These are phyloP conservation scores for Heterodera schachtii DNA, from an alignment of 1,140 invertebrate species.

Conservation along the genomic window DNA sequence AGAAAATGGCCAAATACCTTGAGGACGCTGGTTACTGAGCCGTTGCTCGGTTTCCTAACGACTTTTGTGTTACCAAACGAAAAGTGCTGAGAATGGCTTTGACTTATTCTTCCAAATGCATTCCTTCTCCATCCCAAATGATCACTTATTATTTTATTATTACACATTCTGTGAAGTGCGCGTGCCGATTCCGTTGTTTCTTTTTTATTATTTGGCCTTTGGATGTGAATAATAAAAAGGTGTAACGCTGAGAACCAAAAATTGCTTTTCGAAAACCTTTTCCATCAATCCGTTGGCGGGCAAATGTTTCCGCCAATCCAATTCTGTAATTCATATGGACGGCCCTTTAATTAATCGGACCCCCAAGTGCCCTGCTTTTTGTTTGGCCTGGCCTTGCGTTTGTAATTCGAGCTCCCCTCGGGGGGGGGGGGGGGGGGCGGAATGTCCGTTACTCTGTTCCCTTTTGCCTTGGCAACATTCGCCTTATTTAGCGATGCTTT, in stretches of 20 bases:
- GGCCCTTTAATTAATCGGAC: too few species aligned
- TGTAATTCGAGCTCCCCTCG: too few species aligned
- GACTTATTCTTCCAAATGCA: not conserved
- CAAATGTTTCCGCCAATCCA: too few species aligned
- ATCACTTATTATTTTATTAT: not conserved
- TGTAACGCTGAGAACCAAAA: not conserved
- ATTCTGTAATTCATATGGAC: too few species aligned
- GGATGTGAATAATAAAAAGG: not conserved
- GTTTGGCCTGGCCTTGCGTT: too few species aligned
- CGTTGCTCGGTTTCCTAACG: not conserved
- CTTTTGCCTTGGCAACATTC: too few species aligned
- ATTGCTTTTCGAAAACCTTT: not conserved
- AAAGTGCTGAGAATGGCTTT: not conserved
- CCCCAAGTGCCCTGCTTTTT: too few species aligned
- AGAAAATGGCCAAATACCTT: constrained; percentile 58
- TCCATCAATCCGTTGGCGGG: not conserved
- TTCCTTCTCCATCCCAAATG: not conserved
- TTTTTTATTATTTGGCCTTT: not conserved
- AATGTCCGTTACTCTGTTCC: too few species aligned
- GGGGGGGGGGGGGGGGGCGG: too few species aligned
- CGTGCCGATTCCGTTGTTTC: not conserved
- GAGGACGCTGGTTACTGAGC: constrained; percentile 53
- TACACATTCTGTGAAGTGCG: not conserved
- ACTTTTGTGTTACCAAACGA: not conserved
- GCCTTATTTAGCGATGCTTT: not conserved